Conservation (phyloP, 2,113 vertebrate genomes). For the Pelecanus crispus region DNA sequence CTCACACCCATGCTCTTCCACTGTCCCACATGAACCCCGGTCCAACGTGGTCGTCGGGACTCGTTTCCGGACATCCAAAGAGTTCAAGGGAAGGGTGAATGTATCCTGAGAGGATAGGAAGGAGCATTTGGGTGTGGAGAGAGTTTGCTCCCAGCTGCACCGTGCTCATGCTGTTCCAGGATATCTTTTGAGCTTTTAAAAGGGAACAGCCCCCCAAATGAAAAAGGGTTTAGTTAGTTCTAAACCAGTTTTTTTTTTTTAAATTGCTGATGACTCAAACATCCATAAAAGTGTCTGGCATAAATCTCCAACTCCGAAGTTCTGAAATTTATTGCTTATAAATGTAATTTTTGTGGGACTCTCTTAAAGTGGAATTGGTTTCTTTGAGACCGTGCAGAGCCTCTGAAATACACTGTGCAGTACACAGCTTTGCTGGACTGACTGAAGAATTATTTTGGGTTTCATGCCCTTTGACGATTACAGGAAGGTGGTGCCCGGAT, state of each 20-base stretch:
- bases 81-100: background rate
- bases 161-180: background rate
- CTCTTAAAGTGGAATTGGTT: fast-evolving
- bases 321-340: background rate
- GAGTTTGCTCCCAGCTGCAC: background rate
- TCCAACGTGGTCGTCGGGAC: fast-evolving
- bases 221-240: background rate
- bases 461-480: fast-evolving
- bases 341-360: background rate
- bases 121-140: background rate
- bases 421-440: background rate
- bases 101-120: background rate
- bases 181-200: background rate
- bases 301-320: background rate
- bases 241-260: background rate
- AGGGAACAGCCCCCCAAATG: background rate
- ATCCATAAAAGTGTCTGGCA: background rate
- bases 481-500: background rate
- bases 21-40: fast-evolving
- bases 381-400: background rate
- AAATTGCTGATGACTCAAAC: background rate
- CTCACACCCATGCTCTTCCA: background rate
- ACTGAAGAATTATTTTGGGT: background rate
- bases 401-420: fast-evolving
- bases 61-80: background rate